Conservation (phyloP, 2,888 invertebrate species). For the Trilocha varians region DNA sequence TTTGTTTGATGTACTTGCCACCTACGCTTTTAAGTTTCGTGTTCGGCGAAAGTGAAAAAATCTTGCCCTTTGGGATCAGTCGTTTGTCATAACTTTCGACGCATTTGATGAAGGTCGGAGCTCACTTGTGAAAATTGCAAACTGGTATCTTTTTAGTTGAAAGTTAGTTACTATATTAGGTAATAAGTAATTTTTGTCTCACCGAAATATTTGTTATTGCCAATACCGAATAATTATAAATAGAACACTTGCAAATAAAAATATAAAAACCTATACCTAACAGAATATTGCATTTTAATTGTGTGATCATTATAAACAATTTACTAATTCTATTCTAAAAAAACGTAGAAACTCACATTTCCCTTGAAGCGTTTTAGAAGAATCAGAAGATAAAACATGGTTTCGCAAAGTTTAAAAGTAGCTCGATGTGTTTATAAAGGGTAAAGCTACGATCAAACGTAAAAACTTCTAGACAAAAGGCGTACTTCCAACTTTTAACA, state of each 20-base stretch:
- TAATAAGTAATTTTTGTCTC: not conserved
- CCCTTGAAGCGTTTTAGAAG: too few relatives aligned
- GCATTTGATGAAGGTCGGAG: slow-evolving; percentile 18
- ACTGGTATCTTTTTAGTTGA: slow-evolving; percentile 6
- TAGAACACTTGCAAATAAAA: too few relatives aligned
- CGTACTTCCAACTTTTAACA: slow-evolving; percentile 5
- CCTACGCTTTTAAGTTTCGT: not conserved
- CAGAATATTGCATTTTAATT: too few relatives aligned
- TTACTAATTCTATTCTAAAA: not conserved
- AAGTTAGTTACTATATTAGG: not conserved
- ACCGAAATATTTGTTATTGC: too few relatives aligned
- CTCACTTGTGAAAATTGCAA: slow-evolving; percentile 11
- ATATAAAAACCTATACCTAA: too few relatives aligned
- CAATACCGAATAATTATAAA: too few relatives aligned
- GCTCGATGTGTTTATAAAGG: not conserved
- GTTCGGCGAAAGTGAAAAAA: slow-evolving; percentile 12
- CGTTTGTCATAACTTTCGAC: slow-evolving; percentile 25
- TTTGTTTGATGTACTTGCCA: too few relatives aligned
- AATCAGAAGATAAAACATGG: not conserved
- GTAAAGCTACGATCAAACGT: not conserved
- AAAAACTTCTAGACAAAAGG: not conserved
- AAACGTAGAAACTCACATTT: too few relatives aligned
- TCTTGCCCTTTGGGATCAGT: slow-evolving; percentile 15
- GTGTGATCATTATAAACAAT: too few relatives aligned
- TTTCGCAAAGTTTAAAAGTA: not conserved